Evolutionary conservation across 2,797 vertebrate genomes (phyloP).

Genomic region (Sebastes matsubarae): DNA sequence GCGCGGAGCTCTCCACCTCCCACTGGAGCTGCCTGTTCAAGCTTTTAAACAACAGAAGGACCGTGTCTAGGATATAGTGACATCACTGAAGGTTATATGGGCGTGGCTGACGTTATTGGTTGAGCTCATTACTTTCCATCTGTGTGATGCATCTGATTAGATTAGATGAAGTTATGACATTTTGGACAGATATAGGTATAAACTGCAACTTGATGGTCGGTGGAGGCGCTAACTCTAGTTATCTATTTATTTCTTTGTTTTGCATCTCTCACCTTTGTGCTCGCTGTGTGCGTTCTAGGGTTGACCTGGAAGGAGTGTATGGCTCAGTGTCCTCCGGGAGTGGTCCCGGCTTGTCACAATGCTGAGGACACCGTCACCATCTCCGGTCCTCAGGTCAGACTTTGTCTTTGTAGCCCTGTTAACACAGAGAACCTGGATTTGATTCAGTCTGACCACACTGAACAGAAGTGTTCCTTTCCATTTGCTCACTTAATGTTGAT

Average conservation of each 20-base stretch:
- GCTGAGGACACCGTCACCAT: conserved; percentile 94
- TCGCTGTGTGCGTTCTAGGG: conserved; percentile 76
- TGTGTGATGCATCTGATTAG: neutral
- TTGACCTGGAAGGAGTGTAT: conserved; percentile 95
- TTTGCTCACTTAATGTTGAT: neutral
- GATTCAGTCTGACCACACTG: neutral
- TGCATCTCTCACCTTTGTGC: neutral
- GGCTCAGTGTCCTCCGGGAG: conserved; percentile 87
- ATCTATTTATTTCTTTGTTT: neutral
- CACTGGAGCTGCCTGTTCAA: neutral
- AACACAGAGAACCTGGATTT: neutral
- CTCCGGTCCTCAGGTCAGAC: conserved; percentile 91
- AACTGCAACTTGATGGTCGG: too few relatives aligned
- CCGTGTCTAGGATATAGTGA: neutral
- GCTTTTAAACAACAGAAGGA: neutral
- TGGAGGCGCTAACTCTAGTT: too few relatives aligned
- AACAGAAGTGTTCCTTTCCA: neutral
- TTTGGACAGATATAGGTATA: neutral
- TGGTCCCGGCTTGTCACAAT: conserved; percentile 97
- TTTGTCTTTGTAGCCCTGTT: neutral
- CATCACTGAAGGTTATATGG: neutral
- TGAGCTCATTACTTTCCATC: neutral
- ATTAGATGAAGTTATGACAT: too few relatives aligned
- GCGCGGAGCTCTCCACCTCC: too few relatives aligned
- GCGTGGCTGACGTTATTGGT: neutral